Base-by-base conservation (phyloP, 2,113 vertebrate genomes). In the Bufo gargarizans region DNA sequence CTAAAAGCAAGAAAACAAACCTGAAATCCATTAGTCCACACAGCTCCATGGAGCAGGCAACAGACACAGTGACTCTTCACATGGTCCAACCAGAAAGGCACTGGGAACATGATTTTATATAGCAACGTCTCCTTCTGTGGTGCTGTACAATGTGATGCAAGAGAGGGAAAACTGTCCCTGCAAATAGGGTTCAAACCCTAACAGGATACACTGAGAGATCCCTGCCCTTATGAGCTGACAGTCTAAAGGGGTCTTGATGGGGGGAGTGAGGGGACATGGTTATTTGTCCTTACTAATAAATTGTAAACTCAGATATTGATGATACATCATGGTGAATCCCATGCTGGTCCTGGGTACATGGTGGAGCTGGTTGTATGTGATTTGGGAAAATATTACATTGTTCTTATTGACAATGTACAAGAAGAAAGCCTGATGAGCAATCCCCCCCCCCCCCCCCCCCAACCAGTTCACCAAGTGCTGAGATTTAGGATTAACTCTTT, bases 11-110 rank as follows among this genome's bases (percentile, higher is more conserved):
- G n/a, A 61, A 69, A 61, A 83, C 81, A 84, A 84, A 84, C 65
- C 63, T 84, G 82, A 84, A 53, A 84, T 84, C 55, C 63, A 84
- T 84, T 84, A 84, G 82, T 69, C 49, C 13, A 33, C 6, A 69
- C 20, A 67, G 47, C 17, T 50, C 4, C 71, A 74, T 33, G 33
- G 33, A 74, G 45, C 71, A 33, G 49, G 81, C 11, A 45, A 47
- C 22, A 8, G 61, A 50, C 17, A 1, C 50, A 19, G 20, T 76
- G 72, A 76, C 50, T 76, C 47, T 49, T 20, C 17, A 76, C 3
- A 47, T 4, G 11, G 33, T 76, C 47, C 17, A 50, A 50, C 47
- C 45, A 49, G 20, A 76, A 20, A 76, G 3, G 2, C 2, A n/a
- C 4, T 33, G 11, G 10, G 6, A 69, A 33, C 12, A 33, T 17